Base-by-base conservation (phyloP, 2,888 invertebrate species). In the Timema podura region DNA sequence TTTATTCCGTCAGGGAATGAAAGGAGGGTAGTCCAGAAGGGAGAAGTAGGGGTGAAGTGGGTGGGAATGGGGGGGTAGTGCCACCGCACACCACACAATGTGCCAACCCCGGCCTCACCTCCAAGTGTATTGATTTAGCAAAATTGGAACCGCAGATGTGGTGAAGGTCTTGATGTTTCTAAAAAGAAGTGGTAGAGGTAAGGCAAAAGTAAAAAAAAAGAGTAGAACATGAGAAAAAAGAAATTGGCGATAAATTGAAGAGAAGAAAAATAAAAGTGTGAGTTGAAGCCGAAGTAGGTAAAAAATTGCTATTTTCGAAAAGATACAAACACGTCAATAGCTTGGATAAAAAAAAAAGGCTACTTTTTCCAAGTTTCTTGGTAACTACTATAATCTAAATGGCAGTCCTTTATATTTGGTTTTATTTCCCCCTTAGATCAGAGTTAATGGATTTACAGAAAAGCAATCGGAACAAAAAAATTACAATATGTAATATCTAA, bases 121-220 rank as follows among this genome's bases (percentile, higher is more conserved):
- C 61, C 44, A 61, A 45, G 61, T 61, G 61, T 61, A 61, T 61
- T 61, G 61, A 61, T 44, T 61, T 61, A 61, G 61, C 44, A 45
- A 61, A 61, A 61, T 61, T 61, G 61, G 61, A 61, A 44, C 61
- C 44, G 61, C 61, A 44, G 61, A 61, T 6, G 61, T 44, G 44
- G 44, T 11, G 9, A 45, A 61, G 6, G 61, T 11, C 30, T 44
- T 16, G 61, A 61, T 61, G 61, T 61, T 45, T 44, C 45, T 30
- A 16, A 45, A 61, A 16, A 45, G 61, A 30, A 30, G 61, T 44
- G 30, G 44, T 45, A 44, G n/a, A n/a, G 44, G 61, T 45, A 30
- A 13, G n/a, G 44, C 61, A 44, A 51, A n/a, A 30, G 61, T 45
- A 30, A 13, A 15, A n/a, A 11, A 30, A 51, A 51, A 51, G 3